A percentile compares a stretch with the other conserved stretches of the same genome.
Conservation (phyloP, 53 echinoderm and acorn worm genomes). For the Astropecten irregularis region DNA sequence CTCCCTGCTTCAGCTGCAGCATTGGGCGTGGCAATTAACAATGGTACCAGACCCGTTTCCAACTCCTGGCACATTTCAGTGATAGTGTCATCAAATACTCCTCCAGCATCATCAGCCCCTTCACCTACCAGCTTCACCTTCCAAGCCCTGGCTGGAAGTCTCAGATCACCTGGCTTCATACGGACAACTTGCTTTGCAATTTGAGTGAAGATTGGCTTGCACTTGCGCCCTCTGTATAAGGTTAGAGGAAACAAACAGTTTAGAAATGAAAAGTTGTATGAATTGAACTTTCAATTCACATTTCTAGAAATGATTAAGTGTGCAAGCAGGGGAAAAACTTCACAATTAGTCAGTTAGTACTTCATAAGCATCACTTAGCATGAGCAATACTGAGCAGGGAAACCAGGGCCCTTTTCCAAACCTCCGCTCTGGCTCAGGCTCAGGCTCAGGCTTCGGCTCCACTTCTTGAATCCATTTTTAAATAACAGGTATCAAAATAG, state of each 20-base stretch:
- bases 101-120: constrained; percentile 98
- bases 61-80: constrained; percentile 99
- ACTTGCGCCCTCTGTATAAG: constrained; percentile 83
- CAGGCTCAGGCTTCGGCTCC: too few species aligned
- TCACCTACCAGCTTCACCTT: constrained; percentile 99
- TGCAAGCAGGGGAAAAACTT: too few species aligned
- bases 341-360: too few species aligned
- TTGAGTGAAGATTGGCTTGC: constrained; percentile 97
- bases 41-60: constrained; percentile 86
- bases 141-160: constrained; percentile 97
- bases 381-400: too few species aligned
- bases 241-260: neutral
- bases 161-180: constrained; percentile 81
- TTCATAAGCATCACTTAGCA: too few species aligned
- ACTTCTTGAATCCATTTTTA: too few species aligned
- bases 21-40: constrained; percentile 93
- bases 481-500: too few species aligned
- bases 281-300: neutral
- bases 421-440: too few species aligned
- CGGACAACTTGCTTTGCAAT: constrained; percentile 99
- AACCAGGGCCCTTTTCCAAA: too few species aligned
- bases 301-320: neutral
- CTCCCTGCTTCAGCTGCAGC: constrained; percentile 90
- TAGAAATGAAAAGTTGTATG: neutral
- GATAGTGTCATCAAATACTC: constrained; percentile 99